Conservation (phyloP, 1,140 invertebrate species). For the Scaptomyza montana region DNA sequence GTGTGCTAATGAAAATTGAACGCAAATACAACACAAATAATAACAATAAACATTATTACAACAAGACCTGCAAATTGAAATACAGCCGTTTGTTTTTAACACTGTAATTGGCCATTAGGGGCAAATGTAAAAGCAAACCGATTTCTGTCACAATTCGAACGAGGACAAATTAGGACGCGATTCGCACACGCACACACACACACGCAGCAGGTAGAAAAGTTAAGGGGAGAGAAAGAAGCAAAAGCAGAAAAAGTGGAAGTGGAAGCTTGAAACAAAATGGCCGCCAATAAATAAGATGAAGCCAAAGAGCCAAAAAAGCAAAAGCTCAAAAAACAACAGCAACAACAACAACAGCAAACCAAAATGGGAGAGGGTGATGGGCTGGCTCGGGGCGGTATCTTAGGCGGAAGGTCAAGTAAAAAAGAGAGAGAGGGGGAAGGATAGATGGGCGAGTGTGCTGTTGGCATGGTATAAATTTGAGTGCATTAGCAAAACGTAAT, state of each 20-base stretch:
- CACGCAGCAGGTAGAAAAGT: conserved; percentile 16
- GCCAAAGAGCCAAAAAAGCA: conserved; percentile 34
- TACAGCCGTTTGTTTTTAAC: conserved; percentile 16
- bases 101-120: conserved; percentile 54
- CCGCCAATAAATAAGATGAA: conserved; percentile 69
- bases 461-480: conserved; percentile 76
- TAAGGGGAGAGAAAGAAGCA: conserved; percentile 1
- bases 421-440: neutral
- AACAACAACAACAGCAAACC: conserved; percentile 37
- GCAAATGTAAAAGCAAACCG: conserved; percentile 48
- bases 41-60: conserved; percentile 5
- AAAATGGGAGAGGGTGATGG: neutral
- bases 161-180: conserved; percentile 70
- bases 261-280: conserved; percentile 70
- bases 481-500: conserved; percentile 80
- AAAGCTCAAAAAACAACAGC: conserved; percentile 70
- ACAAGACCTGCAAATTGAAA: conserved; percentile 16
- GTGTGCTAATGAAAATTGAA: conserved; percentile 31
- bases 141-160: conserved; percentile 63
- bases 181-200: conserved; percentile 8
- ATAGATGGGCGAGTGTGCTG: too few relatives aligned
- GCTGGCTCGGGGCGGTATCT: too few relatives aligned
- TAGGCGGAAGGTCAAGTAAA: neutral
- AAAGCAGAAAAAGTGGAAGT: neutral
- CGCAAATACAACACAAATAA: conserved; percentile 33